These are phyloP conservation scores for Myotis pilosus DNA, from an alignment of 2,797 vertebrate genomes.

Conservation along the genomic window DNA sequence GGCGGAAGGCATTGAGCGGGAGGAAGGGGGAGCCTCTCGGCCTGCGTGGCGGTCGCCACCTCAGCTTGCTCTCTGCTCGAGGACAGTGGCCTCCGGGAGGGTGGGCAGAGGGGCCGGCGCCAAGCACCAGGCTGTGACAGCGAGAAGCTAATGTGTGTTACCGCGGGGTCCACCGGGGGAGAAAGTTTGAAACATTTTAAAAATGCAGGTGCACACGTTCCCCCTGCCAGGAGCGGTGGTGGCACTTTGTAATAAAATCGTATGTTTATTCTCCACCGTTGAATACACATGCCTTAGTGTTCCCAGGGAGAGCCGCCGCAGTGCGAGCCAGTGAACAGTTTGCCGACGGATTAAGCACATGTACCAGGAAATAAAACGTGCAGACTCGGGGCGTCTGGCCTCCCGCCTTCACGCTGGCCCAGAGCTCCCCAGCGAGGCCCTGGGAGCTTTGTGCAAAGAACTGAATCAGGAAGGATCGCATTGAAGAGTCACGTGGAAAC, in stretches of 20 bases:
- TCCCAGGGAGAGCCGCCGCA: conserved; percentile 79
- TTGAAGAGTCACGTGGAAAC: conserved; percentile 67
- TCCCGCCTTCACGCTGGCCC: conserved; percentile 69
- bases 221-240: conserved; percentile 85
- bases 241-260: conserved; percentile 88
- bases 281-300: conserved; percentile 85
- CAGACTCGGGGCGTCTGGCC: conserved; percentile 73
- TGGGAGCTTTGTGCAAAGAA: conserved; percentile 70
- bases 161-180: conserved; percentile 81
- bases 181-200: conserved; percentile 88
- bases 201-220: conserved; percentile 90
- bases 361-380: conserved; percentile 82
- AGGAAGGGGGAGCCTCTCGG: neutral
- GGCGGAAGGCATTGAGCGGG: neutral
- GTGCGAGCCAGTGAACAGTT: conserved; percentile 81
- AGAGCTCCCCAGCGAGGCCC: conserved; percentile 69
- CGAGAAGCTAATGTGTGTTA: conserved; percentile 82
- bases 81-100: conserved; percentile 78
- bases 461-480: conserved; percentile 69
- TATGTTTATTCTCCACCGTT: conserved; percentile 86
- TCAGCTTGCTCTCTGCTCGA: conserved; percentile 78
- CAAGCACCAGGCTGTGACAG: conserved; percentile 83
- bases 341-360: conserved; percentile 83
- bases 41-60: conserved; percentile 53
- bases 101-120: conserved; percentile 78